phyloP scores from a whole-genome alignment of 2,113 vertebrate genomes.

The Lutjanus erythropterus region DNA sequence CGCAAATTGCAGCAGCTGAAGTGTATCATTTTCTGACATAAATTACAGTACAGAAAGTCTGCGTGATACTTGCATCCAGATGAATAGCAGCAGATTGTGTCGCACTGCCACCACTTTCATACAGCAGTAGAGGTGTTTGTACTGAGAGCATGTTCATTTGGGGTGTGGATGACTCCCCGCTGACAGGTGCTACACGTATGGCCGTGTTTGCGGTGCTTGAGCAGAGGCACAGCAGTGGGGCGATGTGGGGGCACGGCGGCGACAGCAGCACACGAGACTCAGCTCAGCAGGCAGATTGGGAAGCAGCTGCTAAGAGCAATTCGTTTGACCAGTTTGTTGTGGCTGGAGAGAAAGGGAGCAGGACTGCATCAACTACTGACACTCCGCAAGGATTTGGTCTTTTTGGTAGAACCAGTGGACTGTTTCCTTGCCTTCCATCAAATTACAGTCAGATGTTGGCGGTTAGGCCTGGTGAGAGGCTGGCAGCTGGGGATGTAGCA shows the following conservation, averaged over 20 bases:
- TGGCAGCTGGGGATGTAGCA: slow-evolving; percentile 31
- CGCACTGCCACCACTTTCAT: slow-evolving; percentile 5
- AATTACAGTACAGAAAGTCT: slow-evolving; percentile 26
- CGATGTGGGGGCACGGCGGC: slow-evolving; percentile 32
- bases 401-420: slow-evolving; percentile 4
- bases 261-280: slow-evolving; percentile 37
- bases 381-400: slow-evolving; percentile 38
- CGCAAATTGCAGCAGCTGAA: slow-evolving; percentile 43
- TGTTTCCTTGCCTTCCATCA: slow-evolving; percentile 39
- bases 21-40: slow-evolving; percentile 37
- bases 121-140: slow-evolving; percentile 8
- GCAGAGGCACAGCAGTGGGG: slow-evolving; percentile 61
- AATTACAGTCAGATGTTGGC: slow-evolving; percentile 36
- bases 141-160: slow-evolving; percentile 13
- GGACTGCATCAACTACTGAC: slow-evolving; percentile 32
- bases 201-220: slow-evolving; percentile 67
- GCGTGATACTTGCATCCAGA: slow-evolving; percentile 10
- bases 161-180: slow-evolving; percentile 18
- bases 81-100: slow-evolving; percentile 38
- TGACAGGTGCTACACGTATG: slow-evolving; percentile 48
- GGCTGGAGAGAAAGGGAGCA: slow-evolving; percentile 45
- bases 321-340: slow-evolving; percentile 73
- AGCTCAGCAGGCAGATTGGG: slow-evolving; percentile 74
- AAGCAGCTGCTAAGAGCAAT: slow-evolving; percentile 78
- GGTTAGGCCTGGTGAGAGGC: slow-evolving; percentile 20